Percentiles rank a stretch among this genome's conserved stretches.
Conservation (phyloP, 1,140 invertebrate genomes). For the Pollicipes pollicipes region DNA sequence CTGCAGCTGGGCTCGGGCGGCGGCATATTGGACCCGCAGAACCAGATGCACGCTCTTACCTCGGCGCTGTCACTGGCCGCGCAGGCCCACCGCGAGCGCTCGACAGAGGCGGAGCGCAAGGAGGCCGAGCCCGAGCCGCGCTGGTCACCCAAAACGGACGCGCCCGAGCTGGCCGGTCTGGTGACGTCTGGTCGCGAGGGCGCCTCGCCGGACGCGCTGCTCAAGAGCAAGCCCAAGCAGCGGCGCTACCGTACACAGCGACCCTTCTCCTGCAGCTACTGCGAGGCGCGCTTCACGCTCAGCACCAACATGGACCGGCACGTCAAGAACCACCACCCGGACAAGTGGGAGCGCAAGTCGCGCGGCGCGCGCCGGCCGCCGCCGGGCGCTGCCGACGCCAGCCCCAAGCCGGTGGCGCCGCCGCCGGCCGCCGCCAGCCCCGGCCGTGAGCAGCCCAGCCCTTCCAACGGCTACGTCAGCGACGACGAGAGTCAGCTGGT, state of each 20-base stretch:
- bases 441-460: background rate
- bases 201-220: conserved; percentile 68
- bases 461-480: background rate
- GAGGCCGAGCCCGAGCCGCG: conserved; percentile 9
- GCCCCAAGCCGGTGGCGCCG: conserved; percentile 18
- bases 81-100: background rate
- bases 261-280: conserved; percentile 72
- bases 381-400: conserved; percentile 6
- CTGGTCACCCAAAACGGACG: conserved; percentile 29
- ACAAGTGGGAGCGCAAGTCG: conserved; percentile 45
- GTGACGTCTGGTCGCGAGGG: conserved; percentile 13
- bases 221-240: conserved; percentile 82
- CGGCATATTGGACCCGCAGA: background rate
- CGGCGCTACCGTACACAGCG: conserved; percentile 73
- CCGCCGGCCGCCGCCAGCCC: background rate
- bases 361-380: conserved; percentile 24
- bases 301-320: conserved; percentile 85
- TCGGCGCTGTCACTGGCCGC: conserved; percentile 4
- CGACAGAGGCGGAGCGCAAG: conserved; percentile 1
- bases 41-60: conserved; percentile 5
- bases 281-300: conserved; percentile 68
- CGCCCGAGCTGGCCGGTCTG: conserved; percentile 3
- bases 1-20: background rate
- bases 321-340: conserved; percentile 81
- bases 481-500: conserved; percentile 29